These are phyloP conservation scores for Carassius carassius DNA, from an alignment of 2,113 vertebrate genomes.

Conservation along the genomic window DNA sequence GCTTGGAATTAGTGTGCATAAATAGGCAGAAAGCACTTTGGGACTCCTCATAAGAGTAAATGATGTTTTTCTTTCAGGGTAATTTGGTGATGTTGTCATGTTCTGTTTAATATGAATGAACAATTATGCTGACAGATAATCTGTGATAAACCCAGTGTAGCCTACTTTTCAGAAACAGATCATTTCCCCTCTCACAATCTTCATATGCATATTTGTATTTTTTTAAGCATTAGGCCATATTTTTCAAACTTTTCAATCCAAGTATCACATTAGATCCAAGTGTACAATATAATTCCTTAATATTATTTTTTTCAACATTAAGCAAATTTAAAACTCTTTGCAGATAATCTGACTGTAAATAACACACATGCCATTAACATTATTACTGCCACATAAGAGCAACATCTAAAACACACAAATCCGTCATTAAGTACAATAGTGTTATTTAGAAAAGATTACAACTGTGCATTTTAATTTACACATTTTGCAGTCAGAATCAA, in stretches of 20 bases:
- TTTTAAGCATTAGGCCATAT: neutral
- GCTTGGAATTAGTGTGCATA: neutral
- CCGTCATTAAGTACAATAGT: neutral
- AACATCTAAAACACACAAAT: slow-evolving; percentile 7
- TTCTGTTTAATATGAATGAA: slow-evolving; percentile 35
- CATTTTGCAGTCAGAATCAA: neutral
- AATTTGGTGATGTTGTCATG: slow-evolving; percentile 40
- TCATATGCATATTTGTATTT: neutral
- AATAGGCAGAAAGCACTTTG: slow-evolving; percentile 34
- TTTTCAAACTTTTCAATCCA: neutral
- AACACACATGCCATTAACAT: neutral
- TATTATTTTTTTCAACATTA: neutral
- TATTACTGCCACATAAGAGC: neutral
- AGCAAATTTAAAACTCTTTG: slow-evolving; percentile 5
- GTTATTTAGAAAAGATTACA: neutral
- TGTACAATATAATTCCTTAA: neutral
- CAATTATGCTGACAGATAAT: slow-evolving; percentile 49
- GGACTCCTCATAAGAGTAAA: slow-evolving; percentile 31
- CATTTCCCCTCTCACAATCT: neutral
- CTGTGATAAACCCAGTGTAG: slow-evolving; percentile 43
- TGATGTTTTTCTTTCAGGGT: slow-evolving; percentile 33
- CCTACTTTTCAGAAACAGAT: slow-evolving; percentile 24
- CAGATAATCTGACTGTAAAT: neutral
- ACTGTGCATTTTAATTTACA: neutral
- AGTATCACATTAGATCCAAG: neutral